Evolutionary conservation across 2,888 invertebrate species (phyloP), one percentile per base, ranked within the genome.

Genomic region (Ormyrus labotus): DNA sequence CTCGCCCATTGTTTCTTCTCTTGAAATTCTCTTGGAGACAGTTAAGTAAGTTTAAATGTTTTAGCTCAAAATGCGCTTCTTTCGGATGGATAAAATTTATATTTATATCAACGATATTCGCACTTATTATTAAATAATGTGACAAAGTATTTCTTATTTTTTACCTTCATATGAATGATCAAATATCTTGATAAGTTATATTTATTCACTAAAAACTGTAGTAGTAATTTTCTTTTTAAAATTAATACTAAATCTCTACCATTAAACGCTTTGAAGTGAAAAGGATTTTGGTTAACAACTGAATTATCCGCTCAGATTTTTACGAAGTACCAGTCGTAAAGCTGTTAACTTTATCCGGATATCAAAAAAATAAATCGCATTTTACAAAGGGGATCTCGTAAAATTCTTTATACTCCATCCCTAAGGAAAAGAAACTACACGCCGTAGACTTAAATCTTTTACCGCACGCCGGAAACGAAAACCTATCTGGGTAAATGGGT

Each of bases 401-500:
- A 65, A 64, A 73, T 55, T 53, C 9, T 2, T 34, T 19, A 19
- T 57, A 11, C 19, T 53, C 45, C 47, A 8, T 61, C 13, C 53
- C 55, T 47, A 45, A 60, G 45, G 34, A 45, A 57, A 57, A 4
- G 48, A 9, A n/a, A 53, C n/a, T 48, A 51, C 11, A n/a, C 58
- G 13, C n/a, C 0, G 19, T 2, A 68, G 57, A 6, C 7, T 34
- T 19, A 45, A 55, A 9, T 60, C n/a, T 68, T 63, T 51, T 8
- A 63, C 10, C 48, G 61, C 61, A 11, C 19, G 10, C 47, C 65
- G 76, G 73, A 79, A 69, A 82, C 70, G 60, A 53, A 79, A 83
- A 80, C 53, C 82, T 82, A 87, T 88, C 85, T 88, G 84, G 88
- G 87, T 87, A 89, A 90, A 89, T 88, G 89, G 88, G 89, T 89